Percentiles rank a stretch among this genome's conserved stretches.
These are phyloP conservation scores for Eustalomyia histrio DNA, from an alignment of 2,888 invertebrate genomes.

Conservation along the genomic window DNA sequence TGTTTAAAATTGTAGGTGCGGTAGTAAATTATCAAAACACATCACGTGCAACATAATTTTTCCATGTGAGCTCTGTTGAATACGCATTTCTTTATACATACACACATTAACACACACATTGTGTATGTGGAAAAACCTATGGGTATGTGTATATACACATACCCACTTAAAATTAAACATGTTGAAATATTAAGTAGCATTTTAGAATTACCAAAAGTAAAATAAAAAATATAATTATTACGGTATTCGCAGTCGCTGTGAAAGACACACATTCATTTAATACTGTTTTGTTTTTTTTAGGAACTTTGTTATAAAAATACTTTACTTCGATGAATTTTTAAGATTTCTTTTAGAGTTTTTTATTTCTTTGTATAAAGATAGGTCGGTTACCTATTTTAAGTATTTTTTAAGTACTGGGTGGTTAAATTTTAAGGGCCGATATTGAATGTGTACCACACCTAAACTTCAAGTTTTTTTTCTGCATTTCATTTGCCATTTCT, in stretches of 20 bases:
- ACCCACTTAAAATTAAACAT: neutral
- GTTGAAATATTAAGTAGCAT: neutral
- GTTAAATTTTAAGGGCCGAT: too few relatives aligned
- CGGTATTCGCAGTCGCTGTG: neutral
- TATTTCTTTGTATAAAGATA: too few relatives aligned
- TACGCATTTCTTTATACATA: conserved; percentile 56
- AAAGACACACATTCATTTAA: neutral
- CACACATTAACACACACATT: neutral
- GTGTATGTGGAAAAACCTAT: neutral
- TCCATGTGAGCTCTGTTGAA: conserved; percentile 73
- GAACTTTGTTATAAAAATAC: too few relatives aligned
- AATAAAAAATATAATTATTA: neutral
- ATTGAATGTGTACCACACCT: too few relatives aligned
- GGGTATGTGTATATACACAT: neutral
- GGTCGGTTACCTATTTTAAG: too few relatives aligned
- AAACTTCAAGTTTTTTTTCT: too few relatives aligned
- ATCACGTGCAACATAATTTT: conserved; percentile 78
- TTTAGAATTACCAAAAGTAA: neutral
- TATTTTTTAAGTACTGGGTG: too few relatives aligned
- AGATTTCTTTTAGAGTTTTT: too few relatives aligned
- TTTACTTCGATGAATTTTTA: too few relatives aligned
- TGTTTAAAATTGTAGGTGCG: conserved; percentile 39
- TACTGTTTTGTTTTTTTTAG: too few relatives aligned
- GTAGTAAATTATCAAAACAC: conserved; percentile 73
- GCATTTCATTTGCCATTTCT: too few relatives aligned